Percentiles rank a stretch among this genome's conserved stretches.
Evolutionary conservation across 2,113 vertebrate species (phyloP).

Genomic region (Pseudopodoces humilis): DNA sequence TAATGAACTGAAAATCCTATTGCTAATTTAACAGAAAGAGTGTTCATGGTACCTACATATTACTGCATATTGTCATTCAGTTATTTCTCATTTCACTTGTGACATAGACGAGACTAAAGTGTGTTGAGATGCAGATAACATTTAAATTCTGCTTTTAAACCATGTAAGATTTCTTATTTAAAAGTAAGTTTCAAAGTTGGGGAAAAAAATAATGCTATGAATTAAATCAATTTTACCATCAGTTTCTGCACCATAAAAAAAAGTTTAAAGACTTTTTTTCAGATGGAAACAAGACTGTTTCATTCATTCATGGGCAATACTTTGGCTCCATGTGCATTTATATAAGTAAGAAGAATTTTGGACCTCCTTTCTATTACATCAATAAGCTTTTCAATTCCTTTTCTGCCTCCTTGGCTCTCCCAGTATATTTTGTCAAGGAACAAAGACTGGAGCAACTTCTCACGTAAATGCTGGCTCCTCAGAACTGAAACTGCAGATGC

Average conservation of each 20-base stretch:
- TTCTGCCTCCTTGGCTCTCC: slow-evolving; percentile 94
- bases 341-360: slow-evolving; percentile 89
- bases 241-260: neutral
- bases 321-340: slow-evolving; percentile 89
- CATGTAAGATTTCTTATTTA: neutral
- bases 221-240: neutral
- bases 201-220: neutral
- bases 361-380: slow-evolving; percentile 90
- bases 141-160: neutral
- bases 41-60: neutral
- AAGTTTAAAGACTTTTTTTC: neutral
- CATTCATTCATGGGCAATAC: slow-evolving; percentile 84
- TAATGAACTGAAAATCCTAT: slow-evolving; percentile 5
- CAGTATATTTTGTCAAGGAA: slow-evolving; percentile 93
- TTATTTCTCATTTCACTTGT: neutral
- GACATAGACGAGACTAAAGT: neutral
- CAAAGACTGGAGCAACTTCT: slow-evolving; percentile 93
- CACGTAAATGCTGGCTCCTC: slow-evolving; percentile 84
- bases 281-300: slow-evolving; percentile 10
- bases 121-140: neutral
- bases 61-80: neutral
- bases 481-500: slow-evolving; percentile 86
- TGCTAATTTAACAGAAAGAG: neutral
- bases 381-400: slow-evolving; percentile 93
- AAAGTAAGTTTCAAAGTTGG: neutral